phyloP scores from a whole-genome alignment of 2,888 invertebrate genomes.

The Spatulosminthurus flaviceps region DNA sequence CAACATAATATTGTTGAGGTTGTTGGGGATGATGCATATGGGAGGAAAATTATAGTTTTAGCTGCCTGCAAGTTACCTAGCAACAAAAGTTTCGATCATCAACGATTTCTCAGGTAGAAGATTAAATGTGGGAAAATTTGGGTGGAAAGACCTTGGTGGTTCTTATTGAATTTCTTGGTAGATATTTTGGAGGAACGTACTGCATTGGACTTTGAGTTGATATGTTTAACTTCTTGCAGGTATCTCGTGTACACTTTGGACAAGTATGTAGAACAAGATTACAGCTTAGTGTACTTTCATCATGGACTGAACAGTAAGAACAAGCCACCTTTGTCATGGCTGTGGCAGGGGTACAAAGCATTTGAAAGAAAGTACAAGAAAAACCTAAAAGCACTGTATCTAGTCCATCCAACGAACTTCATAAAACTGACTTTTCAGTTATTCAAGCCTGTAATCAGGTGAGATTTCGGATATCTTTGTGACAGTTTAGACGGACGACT shows the following conservation, averaged over 20 bases:
- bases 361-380: conserved; percentile 99
- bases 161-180: background rate
- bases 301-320: conserved; percentile 94
- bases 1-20: conserved; percentile 82
- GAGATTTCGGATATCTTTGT: conserved; percentile 38
- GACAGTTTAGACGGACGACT: no score
- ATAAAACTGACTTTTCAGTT: conserved; percentile 95
- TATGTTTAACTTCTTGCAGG: conserved; percentile 72
- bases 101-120: conserved; percentile 76
- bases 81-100: conserved; percentile 80
- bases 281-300: conserved; percentile 97
- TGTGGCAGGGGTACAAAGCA: conserved; percentile 96
- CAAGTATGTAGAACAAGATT: conserved; percentile 98
- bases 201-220: background rate
- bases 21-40: conserved; percentile 83
- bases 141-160: conserved; percentile 14
- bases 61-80: conserved; percentile 91
- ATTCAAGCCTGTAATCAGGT: conserved; percentile 92
- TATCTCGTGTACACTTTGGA: conserved; percentile 94
- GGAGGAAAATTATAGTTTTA: conserved; percentile 94
- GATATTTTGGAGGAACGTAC: background rate
- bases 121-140: no score
- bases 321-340: conserved; percentile 94
- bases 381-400: conserved; percentile 95
- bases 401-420: conserved; percentile 98